Evolutionary conservation across 2,797 vertebrate genomes (phyloP).

Genomic region (Catharus ustulatus): DNA sequence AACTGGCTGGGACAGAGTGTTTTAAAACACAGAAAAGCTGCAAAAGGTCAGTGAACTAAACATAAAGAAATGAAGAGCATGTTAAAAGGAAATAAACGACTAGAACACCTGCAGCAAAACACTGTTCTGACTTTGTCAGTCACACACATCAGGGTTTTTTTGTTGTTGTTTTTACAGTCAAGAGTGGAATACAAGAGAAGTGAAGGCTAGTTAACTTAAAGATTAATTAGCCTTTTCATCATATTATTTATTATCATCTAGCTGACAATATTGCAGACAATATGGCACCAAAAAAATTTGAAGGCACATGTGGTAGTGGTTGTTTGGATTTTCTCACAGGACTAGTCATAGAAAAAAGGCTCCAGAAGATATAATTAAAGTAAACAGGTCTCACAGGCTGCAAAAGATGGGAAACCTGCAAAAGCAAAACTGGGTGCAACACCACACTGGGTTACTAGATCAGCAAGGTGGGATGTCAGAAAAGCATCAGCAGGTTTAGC

Average conservation of each 20-base stretch:
- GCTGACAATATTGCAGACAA: not conserved
- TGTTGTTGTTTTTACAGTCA: not conserved
- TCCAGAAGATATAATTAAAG: not conserved
- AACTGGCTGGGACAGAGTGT: not conserved
- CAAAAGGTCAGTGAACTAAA: not conserved
- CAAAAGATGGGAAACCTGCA: not conserved
- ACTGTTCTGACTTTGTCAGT: not conserved
- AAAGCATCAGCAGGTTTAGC: not conserved
- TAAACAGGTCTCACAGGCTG: not conserved
- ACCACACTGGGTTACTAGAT: not conserved
- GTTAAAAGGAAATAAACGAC: not conserved
- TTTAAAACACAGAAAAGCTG: not conserved
- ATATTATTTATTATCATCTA: not conserved
- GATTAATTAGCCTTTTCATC: not conserved
- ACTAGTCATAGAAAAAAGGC: not conserved
- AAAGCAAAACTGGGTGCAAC: not conserved
- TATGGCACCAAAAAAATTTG: not conserved
- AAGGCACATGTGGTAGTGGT: not conserved
- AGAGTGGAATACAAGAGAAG: not conserved
- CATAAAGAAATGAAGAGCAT: not conserved
- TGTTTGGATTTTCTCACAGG: not conserved
- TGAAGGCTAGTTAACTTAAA: not conserved
- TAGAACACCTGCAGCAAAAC: not conserved
- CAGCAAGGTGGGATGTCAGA: not conserved
- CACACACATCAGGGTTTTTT: accelerated